phyloP scores from a whole-genome alignment of 2,113 vertebrate species.

The Leucoraja erinaceus region DNA sequence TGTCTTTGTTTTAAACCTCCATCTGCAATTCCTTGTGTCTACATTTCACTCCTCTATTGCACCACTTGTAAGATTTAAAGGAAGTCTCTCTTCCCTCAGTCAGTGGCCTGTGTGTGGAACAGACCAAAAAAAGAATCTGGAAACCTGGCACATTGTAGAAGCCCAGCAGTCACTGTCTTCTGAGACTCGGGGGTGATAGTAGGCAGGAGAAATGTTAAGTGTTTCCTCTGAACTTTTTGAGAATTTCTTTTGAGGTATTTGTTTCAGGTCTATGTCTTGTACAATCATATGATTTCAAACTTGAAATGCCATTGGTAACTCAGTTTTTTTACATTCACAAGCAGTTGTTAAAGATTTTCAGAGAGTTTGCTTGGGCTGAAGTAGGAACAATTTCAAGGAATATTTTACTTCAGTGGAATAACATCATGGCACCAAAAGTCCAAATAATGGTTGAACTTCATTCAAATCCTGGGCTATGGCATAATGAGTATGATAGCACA shows the following conservation, averaged over 20 bases:
- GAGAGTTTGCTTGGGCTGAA: background rate
- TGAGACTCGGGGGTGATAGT: background rate
- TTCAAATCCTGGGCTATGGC: background rate
- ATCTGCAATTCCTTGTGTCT: too few species aligned
- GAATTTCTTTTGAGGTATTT: background rate
- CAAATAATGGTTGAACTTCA: background rate
- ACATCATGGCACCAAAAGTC: background rate
- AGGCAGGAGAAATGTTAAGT: background rate
- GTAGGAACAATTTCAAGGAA: background rate
- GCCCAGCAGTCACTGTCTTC: background rate
- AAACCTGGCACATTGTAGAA: background rate
- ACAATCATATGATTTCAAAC: background rate
- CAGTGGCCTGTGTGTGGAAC: background rate
- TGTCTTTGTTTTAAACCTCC: too few species aligned
- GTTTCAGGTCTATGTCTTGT: background rate
- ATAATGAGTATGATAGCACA: background rate
- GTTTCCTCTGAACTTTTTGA: background rate
- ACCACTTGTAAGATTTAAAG: too few species aligned
- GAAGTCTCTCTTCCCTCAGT: background rate
- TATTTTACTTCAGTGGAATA: background rate
- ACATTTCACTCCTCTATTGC: too few species aligned
- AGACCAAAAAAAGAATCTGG: background rate
- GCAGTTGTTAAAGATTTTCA: background rate
- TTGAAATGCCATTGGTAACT: background rate
- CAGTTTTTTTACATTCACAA: background rate